A percentile compares a stretch with the other conserved stretches of the same genome.
Evolutionary conservation across 2,113 vertebrate species (phyloP).

Genomic region (Edolisoma coerulescens): DNA sequence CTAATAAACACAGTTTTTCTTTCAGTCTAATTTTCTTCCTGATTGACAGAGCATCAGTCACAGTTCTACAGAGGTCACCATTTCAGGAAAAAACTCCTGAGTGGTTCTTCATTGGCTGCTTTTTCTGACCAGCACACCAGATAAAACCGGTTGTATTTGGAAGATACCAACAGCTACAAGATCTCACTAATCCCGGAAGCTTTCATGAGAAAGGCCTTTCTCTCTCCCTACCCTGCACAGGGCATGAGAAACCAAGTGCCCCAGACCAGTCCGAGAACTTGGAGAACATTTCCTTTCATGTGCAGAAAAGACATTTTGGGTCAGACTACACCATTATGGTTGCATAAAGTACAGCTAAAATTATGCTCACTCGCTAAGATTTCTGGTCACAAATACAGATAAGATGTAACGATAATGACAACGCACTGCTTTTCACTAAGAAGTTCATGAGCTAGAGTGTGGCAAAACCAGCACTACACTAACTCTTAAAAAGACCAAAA

Average conservation of each 20-base stretch:
- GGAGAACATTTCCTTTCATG: neutral
- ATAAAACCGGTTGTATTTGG: neutral
- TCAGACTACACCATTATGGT: neutral
- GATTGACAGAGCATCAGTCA: neutral
- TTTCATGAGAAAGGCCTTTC: neutral
- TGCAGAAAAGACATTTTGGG: neutral
- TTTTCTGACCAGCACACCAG: neutral
- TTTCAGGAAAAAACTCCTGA: neutral
- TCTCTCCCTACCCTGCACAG: neutral
- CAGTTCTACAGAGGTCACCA: neutral
- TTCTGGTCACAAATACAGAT: neutral
- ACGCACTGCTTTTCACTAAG: neutral
- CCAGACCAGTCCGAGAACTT: fast-evolving
- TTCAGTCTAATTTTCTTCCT: neutral
- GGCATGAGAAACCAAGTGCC: neutral
- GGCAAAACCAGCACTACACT: neutral
- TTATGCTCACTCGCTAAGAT: neutral
- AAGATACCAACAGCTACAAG: neutral
- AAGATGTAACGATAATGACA: neutral
- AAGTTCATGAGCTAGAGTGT: neutral
- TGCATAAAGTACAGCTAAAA: neutral
- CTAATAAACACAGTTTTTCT: neutral
- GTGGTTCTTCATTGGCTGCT: neutral
- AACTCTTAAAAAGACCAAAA: neutral
- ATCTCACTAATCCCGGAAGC: neutral